Conservation (phyloP, 1,140 invertebrate species). For the Rhagoletis pomonella region DNA sequence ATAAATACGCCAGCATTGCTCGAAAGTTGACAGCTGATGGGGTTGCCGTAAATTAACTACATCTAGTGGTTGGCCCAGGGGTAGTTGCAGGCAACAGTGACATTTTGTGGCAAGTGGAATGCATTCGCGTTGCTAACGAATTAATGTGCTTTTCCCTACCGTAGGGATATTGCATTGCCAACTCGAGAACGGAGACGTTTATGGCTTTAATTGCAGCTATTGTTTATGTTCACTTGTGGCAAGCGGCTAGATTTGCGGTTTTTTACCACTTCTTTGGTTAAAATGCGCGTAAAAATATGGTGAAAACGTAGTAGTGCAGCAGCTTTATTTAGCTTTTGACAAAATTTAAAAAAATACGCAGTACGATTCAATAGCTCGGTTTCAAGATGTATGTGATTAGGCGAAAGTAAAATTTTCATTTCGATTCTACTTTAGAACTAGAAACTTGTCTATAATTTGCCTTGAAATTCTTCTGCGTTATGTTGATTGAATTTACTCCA, state of each 20-base stretch:
- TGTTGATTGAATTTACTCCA: too few relatives aligned
- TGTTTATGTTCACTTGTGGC: conserved; percentile 29
- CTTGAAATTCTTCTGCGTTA: too few relatives aligned
- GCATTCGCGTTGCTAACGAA: conserved; percentile 33
- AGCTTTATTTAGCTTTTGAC: too few relatives aligned
- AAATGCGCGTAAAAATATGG: too few relatives aligned
- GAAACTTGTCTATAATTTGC: too few relatives aligned
- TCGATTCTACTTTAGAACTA: too few relatives aligned
- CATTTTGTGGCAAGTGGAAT: conserved; percentile 12
- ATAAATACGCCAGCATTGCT: neutral
- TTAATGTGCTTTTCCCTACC: conserved; percentile 31
- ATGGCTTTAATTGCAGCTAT: conserved; percentile 22
- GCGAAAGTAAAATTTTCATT: too few relatives aligned
- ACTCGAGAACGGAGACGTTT: conserved; percentile 1
- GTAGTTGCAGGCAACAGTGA: neutral
- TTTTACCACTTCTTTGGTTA: neutral
- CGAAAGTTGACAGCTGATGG: conserved; percentile 9
- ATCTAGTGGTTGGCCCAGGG: conserved; percentile 7
- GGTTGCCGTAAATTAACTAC: conserved; percentile 11
- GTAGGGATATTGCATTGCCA: neutral
- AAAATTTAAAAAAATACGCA: too few relatives aligned
- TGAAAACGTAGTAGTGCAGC: too few relatives aligned
- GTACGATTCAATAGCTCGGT: too few relatives aligned
- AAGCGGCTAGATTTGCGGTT: neutral
- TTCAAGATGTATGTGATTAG: too few relatives aligned